Conservation (phyloP, 2,888 invertebrate species). For the Branchipolynoe longqiensis region DNA sequence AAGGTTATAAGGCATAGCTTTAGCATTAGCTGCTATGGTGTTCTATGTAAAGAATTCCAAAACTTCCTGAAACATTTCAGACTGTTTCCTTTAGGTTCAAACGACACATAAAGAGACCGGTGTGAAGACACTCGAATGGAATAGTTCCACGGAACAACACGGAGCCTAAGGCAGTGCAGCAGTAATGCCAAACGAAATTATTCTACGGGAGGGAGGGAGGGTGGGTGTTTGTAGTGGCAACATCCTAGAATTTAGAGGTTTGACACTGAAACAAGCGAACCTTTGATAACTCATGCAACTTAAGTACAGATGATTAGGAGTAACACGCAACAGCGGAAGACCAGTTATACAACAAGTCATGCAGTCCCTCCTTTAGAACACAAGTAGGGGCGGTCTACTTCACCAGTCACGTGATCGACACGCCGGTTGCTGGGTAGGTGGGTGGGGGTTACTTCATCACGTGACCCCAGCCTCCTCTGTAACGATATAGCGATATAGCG, state of each 20-base stretch:
- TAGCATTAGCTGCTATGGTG: background rate
- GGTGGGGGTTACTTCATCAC: no score
- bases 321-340: slow-evolving; percentile 11
- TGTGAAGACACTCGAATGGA: slow-evolving; percentile 4
- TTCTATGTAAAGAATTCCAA: no score
- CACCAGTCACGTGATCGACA: no score
- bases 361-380: background rate
- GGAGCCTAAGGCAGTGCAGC: slow-evolving; percentile 4
- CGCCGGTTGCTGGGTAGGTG: no score
- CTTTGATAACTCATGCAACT: slow-evolving; percentile 20
- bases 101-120: background rate
- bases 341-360: slow-evolving; percentile 38
- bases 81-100: no score
- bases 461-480: no score
- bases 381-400: no score
- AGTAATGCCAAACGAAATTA: slow-evolving; percentile 19
- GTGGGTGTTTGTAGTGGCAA: no score
- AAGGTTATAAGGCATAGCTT: background rate
- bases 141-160: slow-evolving; percentile 20
- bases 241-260: slow-evolving; percentile 1
- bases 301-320: slow-evolving; percentile 18
- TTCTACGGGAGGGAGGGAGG: slow-evolving; percentile 15
- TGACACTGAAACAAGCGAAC: slow-evolving; percentile 23
- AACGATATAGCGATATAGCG: no score
- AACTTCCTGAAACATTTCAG: no score